Percentiles rank a stretch among this genome's conserved stretches.
These are phyloP conservation scores for Indicator maculatus DNA, from an alignment of 2,113 vertebrate genomes.

Conservation along the genomic window DNA sequence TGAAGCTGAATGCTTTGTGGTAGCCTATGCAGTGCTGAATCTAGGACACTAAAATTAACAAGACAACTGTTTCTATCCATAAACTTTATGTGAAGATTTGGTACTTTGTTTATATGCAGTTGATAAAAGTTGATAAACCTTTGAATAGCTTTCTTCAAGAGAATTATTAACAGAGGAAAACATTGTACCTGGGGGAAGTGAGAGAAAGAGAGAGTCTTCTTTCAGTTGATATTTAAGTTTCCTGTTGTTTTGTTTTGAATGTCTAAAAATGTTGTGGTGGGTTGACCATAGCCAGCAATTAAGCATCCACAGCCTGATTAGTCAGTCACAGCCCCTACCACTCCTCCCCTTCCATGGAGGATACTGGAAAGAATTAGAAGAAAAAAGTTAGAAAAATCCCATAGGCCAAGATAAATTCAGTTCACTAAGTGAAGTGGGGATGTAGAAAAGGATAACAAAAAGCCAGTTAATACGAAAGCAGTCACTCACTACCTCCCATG, in stretches of 20 bases:
- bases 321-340: not conserved
- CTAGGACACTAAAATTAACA: slow-evolving; percentile 1
- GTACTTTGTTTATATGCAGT: not conserved
- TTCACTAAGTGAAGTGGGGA: not conserved
- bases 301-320: not conserved
- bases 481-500: not conserved
- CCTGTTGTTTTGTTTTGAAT: not conserved
- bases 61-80: not conserved
- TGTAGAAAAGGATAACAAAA: rapidly evolving
- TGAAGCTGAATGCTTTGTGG: not conserved
- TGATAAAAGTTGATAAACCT: not conserved
- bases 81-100: not conserved
- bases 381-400: not conserved
- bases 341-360: not conserved
- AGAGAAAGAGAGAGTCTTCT: not conserved
- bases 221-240: not conserved
- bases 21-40: not conserved
- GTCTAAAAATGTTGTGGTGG: not conserved
- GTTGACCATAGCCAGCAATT: not conserved
- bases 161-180: not conserved
- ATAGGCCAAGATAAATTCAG: not conserved
- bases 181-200: not conserved
- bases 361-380: not conserved
- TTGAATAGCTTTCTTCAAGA: not conserved
- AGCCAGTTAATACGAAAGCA: not conserved